Base-by-base conservation (phyloP, 2,888 invertebrate species). In the Crematogaster levior region DNA sequence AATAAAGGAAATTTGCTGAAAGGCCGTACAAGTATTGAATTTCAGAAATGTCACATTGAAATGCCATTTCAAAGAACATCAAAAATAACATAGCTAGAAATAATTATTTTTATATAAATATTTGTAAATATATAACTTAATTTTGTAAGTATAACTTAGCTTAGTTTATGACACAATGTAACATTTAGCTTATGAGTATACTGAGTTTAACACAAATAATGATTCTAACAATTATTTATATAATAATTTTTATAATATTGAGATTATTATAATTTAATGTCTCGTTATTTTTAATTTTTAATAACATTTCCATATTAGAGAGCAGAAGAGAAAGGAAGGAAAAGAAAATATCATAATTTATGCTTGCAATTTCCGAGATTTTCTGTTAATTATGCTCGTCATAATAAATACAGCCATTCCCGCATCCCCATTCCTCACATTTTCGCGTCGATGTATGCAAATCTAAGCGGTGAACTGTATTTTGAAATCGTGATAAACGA, bases 391-490 rank as follows among this genome's bases (percentile, higher is more conserved):
- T 68, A 68, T 56, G 7, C 21, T 21, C n/a, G 53, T 43, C n/a
- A 34, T 79, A 34, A 34, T n/a, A 43, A 70, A 70, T 70, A 37
- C 12, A 40, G 15, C 10, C 40, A 10, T 21, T 68, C 10, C 40
- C 51, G 66, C 30, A 58, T 43, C 30, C 15, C 24, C 10, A 61
- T 74, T 30, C 34, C 46, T n/a, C n/a, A 34, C 70, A 34, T 77
- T 68, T n/a, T 63, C 72, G 72, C 72, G 77, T 70, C 73, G 56
- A 70, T 56, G 21, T 79, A 79, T 79, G 77, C 72, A 79, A 79
- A 79, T 79, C 43, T 56, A 70, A 79, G n/a, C 56, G 30, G 43
- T 21, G 70, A n/a, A 56, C 72, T 56, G 24, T 56, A 56, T 70
- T 70, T 72, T 43, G 43, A 56, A 79, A 79, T 79, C 12, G 72